These are phyloP conservation scores for Spodoptera litura DNA, from an alignment of 1,140 invertebrate species.

Conservation along the genomic window DNA sequence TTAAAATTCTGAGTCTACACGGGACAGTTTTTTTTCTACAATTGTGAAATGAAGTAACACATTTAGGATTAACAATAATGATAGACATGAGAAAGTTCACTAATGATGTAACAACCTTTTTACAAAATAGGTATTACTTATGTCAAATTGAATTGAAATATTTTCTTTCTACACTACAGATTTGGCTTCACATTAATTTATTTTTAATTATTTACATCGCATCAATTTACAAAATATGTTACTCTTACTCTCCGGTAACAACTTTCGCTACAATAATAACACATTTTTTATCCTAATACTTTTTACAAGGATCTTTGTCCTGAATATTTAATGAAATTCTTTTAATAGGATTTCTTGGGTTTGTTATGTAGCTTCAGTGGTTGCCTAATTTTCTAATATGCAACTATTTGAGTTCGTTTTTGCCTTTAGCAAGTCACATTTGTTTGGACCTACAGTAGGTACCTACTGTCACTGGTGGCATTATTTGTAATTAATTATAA, in stretches of 20 bases:
- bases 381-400: background rate
- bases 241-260: constrained; percentile 41
- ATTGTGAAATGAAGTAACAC: background rate
- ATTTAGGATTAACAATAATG: background rate
- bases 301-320: constrained; percentile 27
- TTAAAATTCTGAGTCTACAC: background rate
- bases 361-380: constrained; percentile 9
- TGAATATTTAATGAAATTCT: constrained; percentile 24
- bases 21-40: background rate
- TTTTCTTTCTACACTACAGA: constrained; percentile 34
- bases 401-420: constrained; percentile 18
- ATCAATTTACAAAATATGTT: constrained; percentile 54
- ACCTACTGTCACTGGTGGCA: too few species aligned
- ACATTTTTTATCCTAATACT: constrained; percentile 16
- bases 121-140: constrained; percentile 32
- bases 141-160: constrained; percentile 47
- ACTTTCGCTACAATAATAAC: constrained; percentile 37
- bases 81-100: background rate
- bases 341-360: background rate
- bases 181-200: constrained; percentile 40
- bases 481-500: too few species aligned
- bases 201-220: constrained; percentile 33
- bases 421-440: background rate
- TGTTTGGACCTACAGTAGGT: too few species aligned
- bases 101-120: constrained; percentile 20